phyloP scores from a whole-genome alignment of 2,113 vertebrate genomes.

The Talpa occidentalis region DNA sequence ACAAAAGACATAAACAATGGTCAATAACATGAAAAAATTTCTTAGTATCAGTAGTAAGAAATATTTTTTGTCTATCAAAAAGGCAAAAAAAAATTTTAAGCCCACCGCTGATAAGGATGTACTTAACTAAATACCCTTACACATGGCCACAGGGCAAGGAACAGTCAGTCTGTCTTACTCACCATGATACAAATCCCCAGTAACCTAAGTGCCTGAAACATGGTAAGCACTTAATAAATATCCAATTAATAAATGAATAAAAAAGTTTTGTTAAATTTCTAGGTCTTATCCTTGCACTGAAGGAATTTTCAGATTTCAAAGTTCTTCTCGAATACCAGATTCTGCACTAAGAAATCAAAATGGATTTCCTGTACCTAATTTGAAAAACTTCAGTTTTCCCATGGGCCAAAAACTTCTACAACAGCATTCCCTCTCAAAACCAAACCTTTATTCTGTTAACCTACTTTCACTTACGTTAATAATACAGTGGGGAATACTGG shows the following conservation, averaged over 20 bases:
- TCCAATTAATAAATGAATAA: neutral
- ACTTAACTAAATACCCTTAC: neutral
- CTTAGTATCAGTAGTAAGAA: neutral
- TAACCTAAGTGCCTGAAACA: neutral
- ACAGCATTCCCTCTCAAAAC: neutral
- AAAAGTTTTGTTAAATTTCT: neutral
- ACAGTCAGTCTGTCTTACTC: constrained; percentile 71
- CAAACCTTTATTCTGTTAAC: neutral
- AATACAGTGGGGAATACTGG: neutral
- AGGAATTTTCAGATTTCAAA: neutral
- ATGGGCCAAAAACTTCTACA: neutral
- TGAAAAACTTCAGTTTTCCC: neutral
- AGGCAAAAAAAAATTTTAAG: neutral
- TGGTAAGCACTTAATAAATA: constrained; percentile 80
- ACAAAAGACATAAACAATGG: neutral
- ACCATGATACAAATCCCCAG: constrained; percentile 85
- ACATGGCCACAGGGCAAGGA: neutral
- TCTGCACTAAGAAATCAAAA: neutral
- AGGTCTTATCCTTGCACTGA: neutral
- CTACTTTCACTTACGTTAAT: neutral
- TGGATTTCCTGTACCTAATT: neutral
- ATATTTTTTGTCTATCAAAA: neutral
- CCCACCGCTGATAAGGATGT: neutral
- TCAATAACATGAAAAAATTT: neutral
- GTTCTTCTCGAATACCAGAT: neutral